Conservation (phyloP, 2,888 invertebrate genomes). For the Stenotaenia linearis region DNA sequence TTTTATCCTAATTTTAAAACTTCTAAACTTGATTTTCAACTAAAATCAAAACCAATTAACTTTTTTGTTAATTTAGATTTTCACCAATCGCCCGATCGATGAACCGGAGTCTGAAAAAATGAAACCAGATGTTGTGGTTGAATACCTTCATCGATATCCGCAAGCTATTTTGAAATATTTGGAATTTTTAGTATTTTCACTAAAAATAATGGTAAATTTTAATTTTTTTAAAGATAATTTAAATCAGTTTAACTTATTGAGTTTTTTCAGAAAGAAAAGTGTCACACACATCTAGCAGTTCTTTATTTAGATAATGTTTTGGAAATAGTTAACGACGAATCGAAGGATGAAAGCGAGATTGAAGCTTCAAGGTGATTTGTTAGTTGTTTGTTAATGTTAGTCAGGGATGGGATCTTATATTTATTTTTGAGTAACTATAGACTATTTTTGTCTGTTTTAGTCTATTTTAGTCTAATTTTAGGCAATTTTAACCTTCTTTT, state of each 20-base stretch:
- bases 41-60: too few species aligned
- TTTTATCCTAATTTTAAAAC: too few species aligned
- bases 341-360: constrained; percentile 34
- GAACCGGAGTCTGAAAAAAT: constrained; percentile 43
- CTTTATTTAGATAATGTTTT: constrained; percentile 50
- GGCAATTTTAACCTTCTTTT: too few species aligned
- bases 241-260: too few species aligned
- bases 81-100: constrained; percentile 45
- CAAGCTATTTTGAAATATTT: constrained; percentile 48
- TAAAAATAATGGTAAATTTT: constrained; percentile 45
- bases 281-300: constrained; percentile 51
- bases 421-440: neutral
- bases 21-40: too few species aligned
- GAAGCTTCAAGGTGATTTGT: neutral
- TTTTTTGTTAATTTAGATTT: constrained; percentile 43
- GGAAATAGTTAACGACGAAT: constrained; percentile 21
- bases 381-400: neutral
- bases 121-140: constrained; percentile 47
- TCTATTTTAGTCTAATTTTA: too few species aligned
- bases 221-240: too few species aligned
- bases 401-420: neutral
- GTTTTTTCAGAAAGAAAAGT: constrained; percentile 49
- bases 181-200: constrained; percentile 48
- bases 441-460: too few species aligned
- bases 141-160: constrained; percentile 48